Conservation (phyloP, 1,140 invertebrate species). For the Drosophila novamexicana region DNA sequence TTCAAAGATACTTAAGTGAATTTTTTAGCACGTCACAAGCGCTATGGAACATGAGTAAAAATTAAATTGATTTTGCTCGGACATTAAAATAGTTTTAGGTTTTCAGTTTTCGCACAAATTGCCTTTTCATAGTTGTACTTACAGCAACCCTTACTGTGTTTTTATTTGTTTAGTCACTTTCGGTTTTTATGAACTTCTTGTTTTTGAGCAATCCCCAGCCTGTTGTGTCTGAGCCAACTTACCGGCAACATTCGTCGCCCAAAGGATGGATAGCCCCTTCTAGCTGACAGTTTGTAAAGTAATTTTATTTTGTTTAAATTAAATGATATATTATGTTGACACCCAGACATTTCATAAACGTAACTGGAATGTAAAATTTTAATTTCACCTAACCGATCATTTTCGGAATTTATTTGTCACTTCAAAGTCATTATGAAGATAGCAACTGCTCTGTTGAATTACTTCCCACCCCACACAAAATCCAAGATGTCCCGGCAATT, state of each 20-base stretch:
- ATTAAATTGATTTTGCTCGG: constrained; percentile 78
- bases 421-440: constrained; percentile 80
- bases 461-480: constrained; percentile 22
- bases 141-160: constrained; percentile 24
- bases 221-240: too few species aligned
- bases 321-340: constrained; percentile 72
- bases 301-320: neutral
- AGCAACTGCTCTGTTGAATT: constrained; percentile 46
- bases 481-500: constrained; percentile 43
- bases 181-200: neutral
- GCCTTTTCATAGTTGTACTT: constrained; percentile 43
- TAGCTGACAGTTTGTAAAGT: too few species aligned
- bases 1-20: constrained; percentile 80
- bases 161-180: constrained; percentile 4
- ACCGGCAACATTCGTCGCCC: too few species aligned
- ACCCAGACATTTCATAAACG: constrained; percentile 16
- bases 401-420: constrained; percentile 66
- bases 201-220: too few species aligned
- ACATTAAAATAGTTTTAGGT: constrained; percentile 54
- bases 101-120: constrained; percentile 30
- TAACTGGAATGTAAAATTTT: constrained; percentile 48
- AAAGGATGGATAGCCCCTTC: too few species aligned
- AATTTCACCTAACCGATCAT: constrained; percentile 70
- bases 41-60: constrained; percentile 71
- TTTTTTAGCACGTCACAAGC: constrained; percentile 54